phyloP scores from a whole-genome alignment of 2,888 invertebrate genomes.

The Erebia aethiops region DNA sequence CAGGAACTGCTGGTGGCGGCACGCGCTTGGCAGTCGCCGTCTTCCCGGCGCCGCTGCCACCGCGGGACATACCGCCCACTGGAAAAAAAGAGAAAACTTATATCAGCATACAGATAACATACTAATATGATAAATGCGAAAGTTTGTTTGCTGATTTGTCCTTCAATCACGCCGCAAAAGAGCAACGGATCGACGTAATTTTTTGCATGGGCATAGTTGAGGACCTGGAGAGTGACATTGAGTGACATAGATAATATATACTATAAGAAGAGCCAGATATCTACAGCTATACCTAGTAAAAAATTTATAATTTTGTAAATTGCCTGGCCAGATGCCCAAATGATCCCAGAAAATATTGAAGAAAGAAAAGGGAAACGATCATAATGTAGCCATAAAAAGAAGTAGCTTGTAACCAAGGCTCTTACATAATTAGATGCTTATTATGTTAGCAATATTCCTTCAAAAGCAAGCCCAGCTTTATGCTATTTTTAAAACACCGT shows the following conservation, averaged over 20 bases:
- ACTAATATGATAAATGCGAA: too few species aligned
- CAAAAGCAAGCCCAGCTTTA: background rate
- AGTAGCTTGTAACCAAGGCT: background rate
- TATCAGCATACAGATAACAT: background rate
- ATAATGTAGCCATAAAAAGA: conserved; percentile 13
- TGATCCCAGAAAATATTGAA: background rate
- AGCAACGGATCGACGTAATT: too few species aligned
- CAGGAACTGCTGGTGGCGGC: conserved; percentile 93
- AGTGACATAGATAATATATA: too few species aligned
- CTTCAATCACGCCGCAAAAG: too few species aligned
- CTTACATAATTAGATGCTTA: conserved; percentile 9
- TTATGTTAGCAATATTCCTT: conserved; percentile 6
- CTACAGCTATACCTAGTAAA: background rate
- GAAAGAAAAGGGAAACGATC: background rate
- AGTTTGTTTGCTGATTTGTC: too few species aligned
- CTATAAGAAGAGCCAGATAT: background rate
- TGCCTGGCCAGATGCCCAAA: conserved; percentile 12
- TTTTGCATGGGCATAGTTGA: too few species aligned
- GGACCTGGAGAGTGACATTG: too few species aligned
- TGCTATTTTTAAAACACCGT: conserved; percentile 1
- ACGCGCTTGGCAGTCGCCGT: conserved; percentile 95
- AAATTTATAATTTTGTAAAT: background rate
- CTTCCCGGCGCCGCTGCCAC: conserved; percentile 85
- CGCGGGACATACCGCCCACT: conserved; percentile 96
- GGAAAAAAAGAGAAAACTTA: conserved; percentile 56